These are phyloP conservation scores for Sarcophaga rosellei DNA, from an alignment of 2,888 invertebrate species.

Conservation along the genomic window DNA sequence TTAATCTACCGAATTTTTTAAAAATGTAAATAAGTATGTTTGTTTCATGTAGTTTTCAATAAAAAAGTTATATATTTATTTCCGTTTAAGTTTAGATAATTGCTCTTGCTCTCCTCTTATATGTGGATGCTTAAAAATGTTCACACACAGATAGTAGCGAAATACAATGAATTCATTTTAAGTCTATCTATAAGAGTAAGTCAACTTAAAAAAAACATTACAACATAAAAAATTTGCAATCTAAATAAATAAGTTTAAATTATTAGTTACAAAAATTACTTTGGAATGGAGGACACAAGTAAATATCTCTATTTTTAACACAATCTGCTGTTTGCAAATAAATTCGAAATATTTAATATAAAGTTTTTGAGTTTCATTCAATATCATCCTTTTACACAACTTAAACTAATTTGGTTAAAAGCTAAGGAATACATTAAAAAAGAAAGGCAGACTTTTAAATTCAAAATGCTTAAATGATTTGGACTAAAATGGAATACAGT, in stretches of 20 bases:
- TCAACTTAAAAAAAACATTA: slow-evolving; percentile 11
- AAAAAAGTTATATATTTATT: slow-evolving; percentile 64
- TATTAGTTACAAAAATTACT: slow-evolving; percentile 16
- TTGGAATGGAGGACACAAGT: slow-evolving; percentile 51
- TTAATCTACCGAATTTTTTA: too few species aligned
- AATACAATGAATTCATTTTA: slow-evolving; percentile 29
- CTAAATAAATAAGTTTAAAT: slow-evolving; percentile 16
- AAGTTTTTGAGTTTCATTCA: slow-evolving; percentile 1
- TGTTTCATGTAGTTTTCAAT: slow-evolving; percentile 44
- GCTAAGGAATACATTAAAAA: slow-evolving; percentile 39
- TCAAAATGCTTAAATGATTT: slow-evolving; percentile 44
- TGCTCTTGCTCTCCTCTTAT: slow-evolving; percentile 12
- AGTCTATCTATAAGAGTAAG: slow-evolving; percentile 31
- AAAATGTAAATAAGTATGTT: too few species aligned
- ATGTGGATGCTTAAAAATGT: slow-evolving; percentile 1
- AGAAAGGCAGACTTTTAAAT: slow-evolving; percentile 36
- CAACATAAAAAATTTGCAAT: slow-evolving; percentile 12
- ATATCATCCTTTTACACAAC: slow-evolving; percentile 34
- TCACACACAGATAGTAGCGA: slow-evolving; percentile 3
- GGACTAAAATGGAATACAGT: slow-evolving; percentile 35
- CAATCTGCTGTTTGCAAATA: slow-evolving; percentile 18
- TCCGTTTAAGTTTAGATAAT: slow-evolving; percentile 52
- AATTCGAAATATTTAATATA: slow-evolving; percentile 52
- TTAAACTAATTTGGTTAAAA: slow-evolving; percentile 54
- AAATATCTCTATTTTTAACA: background rate